Conservation (phyloP, 2,797 vertebrate genomes). For the Peromyscus eremicus region DNA sequence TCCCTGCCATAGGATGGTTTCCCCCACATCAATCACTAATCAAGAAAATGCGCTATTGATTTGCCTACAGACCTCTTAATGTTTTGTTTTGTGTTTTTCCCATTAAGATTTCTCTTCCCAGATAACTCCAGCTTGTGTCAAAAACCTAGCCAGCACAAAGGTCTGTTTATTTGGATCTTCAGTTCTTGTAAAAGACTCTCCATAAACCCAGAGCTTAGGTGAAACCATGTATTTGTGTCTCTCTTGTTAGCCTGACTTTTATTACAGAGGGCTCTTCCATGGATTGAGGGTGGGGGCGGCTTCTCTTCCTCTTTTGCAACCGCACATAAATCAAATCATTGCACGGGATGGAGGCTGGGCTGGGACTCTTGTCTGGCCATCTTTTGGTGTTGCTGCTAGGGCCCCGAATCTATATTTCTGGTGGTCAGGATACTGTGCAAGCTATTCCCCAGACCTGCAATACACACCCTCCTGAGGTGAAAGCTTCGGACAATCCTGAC, state of each 20-base stretch:
- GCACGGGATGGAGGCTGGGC: not conserved
- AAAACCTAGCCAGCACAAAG: not conserved
- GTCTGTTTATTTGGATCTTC: not conserved
- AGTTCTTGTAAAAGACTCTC: not conserved
- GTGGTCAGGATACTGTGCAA: not conserved
- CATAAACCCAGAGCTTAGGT: not conserved
- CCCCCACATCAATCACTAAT: not conserved
- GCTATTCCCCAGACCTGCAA: not conserved
- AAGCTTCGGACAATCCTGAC: not conserved
- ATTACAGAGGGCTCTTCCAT: not conserved
- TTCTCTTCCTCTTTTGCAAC: not conserved
- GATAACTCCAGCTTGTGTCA: not conserved
- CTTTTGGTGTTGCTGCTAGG: not conserved
- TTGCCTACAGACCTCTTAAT: too few relatives aligned
- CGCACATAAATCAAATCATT: not conserved
- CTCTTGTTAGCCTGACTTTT: not conserved
- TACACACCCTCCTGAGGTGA: too few relatives aligned
- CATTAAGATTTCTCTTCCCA: not conserved
- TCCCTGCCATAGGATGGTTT: not conserved
- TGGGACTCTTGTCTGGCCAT: not conserved
- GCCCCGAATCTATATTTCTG: not conserved
- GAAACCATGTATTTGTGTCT: not conserved
- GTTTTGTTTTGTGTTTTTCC: not conserved
- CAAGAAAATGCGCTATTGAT: not conserved
- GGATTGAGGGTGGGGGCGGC: not conserved